Evolutionary conservation across 1,140 invertebrate genomes (phyloP).

Genomic region (Drosophila kikkawai): DNA sequence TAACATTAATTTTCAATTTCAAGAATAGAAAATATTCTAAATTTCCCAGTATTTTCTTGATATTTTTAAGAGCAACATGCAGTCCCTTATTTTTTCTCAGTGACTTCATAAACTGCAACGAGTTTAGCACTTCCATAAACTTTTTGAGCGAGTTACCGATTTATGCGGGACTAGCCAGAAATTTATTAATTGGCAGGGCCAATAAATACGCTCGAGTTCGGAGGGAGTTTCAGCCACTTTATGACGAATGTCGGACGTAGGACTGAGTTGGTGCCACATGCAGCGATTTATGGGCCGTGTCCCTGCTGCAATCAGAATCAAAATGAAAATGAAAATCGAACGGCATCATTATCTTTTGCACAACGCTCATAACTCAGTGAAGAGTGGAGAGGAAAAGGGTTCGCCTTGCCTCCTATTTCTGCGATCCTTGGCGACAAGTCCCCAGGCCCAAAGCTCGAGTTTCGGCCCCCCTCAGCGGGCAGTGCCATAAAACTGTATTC

Average conservation of each 20-base stretch:
- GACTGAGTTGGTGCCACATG: constrained; percentile 43
- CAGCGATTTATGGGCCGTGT: constrained; percentile 57
- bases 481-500: constrained; percentile 79
- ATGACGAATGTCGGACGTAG: constrained; percentile 67
- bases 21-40: background rate
- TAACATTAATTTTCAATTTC: background rate
- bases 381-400: background rate
- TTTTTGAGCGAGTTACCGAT: constrained; percentile 43
- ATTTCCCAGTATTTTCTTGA: background rate
- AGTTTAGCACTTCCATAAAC: constrained; percentile 45
- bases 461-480: constrained; percentile 24
- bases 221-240: constrained; percentile 44
- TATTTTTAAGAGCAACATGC: background rate
- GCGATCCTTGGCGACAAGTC: constrained; percentile 54
- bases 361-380: constrained; percentile 69
- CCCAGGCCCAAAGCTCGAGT: constrained; percentile 4
- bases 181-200: constrained; percentile 79
- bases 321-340: constrained; percentile 50
- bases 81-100: background rate
- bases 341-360: constrained; percentile 69
- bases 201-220: constrained; percentile 53
- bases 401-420: constrained; percentile 14
- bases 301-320: constrained; percentile 35
- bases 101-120: background rate
- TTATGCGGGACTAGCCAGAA: constrained; percentile 71